Conservation (phyloP, 2,113 vertebrate genomes). For the Pionites leucogaster region DNA sequence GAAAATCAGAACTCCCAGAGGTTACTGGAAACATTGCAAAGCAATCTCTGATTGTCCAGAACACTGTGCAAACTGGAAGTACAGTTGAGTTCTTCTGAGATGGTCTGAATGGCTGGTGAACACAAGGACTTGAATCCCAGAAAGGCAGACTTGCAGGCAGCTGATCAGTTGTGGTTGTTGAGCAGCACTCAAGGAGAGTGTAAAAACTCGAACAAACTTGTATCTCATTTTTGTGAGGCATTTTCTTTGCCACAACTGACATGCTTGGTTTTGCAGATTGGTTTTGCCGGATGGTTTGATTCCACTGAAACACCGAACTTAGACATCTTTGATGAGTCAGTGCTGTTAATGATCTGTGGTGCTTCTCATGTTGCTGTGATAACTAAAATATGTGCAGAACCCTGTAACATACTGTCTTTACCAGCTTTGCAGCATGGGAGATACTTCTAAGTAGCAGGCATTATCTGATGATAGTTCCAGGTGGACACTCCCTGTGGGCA, state of each 20-base stretch:
- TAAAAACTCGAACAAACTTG: neutral
- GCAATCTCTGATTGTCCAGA: neutral
- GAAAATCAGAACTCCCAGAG: neutral
- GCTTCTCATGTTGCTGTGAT: neutral
- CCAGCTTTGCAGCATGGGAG: neutral
- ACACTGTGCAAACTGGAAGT: neutral
- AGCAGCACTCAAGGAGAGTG: neutral
- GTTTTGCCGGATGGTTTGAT: neutral
- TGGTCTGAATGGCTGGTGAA: neutral
- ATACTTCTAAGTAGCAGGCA: neutral
- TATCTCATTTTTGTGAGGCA: neutral
- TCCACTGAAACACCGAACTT: neutral
- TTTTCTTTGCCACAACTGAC: neutral
- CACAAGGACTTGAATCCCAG: neutral
- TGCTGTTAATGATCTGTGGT: neutral
- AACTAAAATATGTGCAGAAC: neutral
- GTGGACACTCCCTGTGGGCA: neutral
- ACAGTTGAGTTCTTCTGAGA: neutral
- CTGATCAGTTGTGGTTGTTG: neutral
- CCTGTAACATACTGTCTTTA: neutral
- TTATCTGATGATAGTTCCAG: neutral
- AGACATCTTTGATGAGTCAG: neutral
- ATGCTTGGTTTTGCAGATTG: neutral
- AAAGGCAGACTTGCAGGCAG: neutral
- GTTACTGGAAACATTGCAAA: neutral